These are phyloP conservation scores for Lysandra coridon DNA, from an alignment of 2,888 invertebrate species.

Conservation along the genomic window DNA sequence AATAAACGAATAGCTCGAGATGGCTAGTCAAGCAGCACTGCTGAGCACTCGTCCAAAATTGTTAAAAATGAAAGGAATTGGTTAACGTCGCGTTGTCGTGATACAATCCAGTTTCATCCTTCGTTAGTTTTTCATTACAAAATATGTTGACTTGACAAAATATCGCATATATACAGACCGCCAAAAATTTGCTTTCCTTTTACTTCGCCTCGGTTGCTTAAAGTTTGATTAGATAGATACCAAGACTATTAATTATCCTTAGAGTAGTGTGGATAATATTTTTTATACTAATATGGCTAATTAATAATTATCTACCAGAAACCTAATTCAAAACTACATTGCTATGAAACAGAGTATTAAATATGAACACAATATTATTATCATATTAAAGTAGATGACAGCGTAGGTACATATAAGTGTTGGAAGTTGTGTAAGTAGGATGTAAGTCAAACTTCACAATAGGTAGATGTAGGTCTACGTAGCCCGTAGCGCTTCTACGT, in stretches of 20 bases:
- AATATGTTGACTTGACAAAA: neutral
- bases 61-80: slow-evolving; percentile 13
- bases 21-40: neutral
- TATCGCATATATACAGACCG: neutral
- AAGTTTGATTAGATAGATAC: no score
- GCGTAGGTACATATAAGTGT: neutral
- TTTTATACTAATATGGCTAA: no score
- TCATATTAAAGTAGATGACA: neutral
- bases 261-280: no score
- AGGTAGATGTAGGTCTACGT: neutral
- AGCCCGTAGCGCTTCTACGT: slow-evolving; percentile 2
- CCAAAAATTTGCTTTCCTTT: no score
- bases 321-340: no score
- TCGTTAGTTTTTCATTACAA: neutral
- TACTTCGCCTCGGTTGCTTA: no score
- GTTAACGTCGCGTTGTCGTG: slow-evolving; percentile 4
- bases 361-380: neutral
- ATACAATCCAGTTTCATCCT: neutral
- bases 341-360: neutral
- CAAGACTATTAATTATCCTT: no score
- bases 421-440: neutral
- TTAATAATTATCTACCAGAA: no score
- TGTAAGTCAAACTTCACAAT: slow-evolving; percentile 19
- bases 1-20: neutral
- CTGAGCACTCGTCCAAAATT: neutral